Conservation (phyloP, 2,888 invertebrate species). For the Diaphora mendica region DNA sequence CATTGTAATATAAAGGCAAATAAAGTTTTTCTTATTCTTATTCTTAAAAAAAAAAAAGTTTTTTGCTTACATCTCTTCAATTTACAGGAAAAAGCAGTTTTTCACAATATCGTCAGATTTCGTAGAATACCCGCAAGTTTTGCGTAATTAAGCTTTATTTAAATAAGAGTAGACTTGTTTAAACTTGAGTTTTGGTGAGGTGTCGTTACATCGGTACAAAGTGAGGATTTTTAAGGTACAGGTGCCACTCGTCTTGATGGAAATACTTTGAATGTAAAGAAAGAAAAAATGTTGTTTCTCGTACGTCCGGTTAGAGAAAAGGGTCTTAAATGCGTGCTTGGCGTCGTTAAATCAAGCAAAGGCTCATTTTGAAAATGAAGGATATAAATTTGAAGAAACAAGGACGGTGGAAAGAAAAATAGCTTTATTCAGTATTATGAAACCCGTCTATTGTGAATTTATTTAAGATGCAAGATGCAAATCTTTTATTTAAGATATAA, state of each 20-base stretch:
- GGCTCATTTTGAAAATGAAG: conserved; percentile 44
- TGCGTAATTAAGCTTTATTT: conserved; percentile 31
- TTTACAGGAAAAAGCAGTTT: not conserved
- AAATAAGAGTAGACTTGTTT: conserved; percentile 35
- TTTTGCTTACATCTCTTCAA: not conserved
- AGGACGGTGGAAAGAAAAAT: conserved; percentile 38
- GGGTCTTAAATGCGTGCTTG: conserved; percentile 41
- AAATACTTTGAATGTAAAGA: conserved; percentile 41
- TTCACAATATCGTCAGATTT: not conserved
- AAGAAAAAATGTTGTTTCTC: conserved; percentile 29
- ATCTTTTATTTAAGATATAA: too few relatives aligned
- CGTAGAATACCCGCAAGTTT: conserved; percentile 2
- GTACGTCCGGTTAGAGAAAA: conserved; percentile 26
- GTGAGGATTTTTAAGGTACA: conserved; percentile 41
- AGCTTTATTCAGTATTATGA: conserved; percentile 33
- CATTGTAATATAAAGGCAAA: too few relatives aligned
- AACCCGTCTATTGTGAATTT: conserved; percentile 35
- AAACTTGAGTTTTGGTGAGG: conserved; percentile 47
- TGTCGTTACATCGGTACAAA: conserved; percentile 32
- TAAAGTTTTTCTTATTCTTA: too few relatives aligned
- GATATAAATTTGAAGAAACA: conserved; percentile 41
- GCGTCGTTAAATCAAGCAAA: conserved; percentile 53
- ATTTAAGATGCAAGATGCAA: too few relatives aligned
- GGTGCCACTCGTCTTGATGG: conserved; percentile 39
- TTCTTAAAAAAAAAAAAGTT: too few relatives aligned